Percentiles rank a stretch among this genome's conserved stretches.
Evolutionary conservation across 1,140 invertebrate genomes (phyloP).

Genomic region (Andricus grossulariae): DNA sequence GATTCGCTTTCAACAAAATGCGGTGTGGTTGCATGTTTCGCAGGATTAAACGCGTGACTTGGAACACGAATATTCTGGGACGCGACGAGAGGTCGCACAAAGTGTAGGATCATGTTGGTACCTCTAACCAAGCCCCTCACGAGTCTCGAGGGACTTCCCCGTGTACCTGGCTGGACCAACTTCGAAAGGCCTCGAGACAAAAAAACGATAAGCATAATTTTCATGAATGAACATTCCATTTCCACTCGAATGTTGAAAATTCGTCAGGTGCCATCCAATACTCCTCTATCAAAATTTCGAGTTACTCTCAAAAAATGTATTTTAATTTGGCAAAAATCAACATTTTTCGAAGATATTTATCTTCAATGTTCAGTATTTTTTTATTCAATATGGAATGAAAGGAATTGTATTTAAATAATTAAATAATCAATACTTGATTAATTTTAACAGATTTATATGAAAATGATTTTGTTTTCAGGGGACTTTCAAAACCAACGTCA

Average conservation of each 20-base stretch:
- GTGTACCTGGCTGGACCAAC: slow-evolving; percentile 61
- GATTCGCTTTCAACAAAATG: slow-evolving; percentile 47
- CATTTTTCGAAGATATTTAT: too few relatives aligned
- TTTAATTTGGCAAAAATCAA: too few relatives aligned
- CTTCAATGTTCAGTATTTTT: too few relatives aligned
- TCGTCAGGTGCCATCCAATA: neutral
- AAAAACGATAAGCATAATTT: slow-evolving; percentile 15
- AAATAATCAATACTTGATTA: too few relatives aligned
- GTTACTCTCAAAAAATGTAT: too few relatives aligned
- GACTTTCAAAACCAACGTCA: too few relatives aligned
- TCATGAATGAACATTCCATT: neutral
- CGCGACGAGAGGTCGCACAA: slow-evolving; percentile 61
- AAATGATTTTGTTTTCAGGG: too few relatives aligned
- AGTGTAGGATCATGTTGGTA: slow-evolving; percentile 68
- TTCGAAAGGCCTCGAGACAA: neutral
- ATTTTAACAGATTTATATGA: too few relatives aligned
- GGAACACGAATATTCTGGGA: slow-evolving; percentile 69
- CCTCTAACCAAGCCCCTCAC: slow-evolving; percentile 46
- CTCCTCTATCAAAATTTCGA: too few relatives aligned
- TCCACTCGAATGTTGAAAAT: neutral
- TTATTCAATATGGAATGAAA: too few relatives aligned
- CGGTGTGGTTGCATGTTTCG: slow-evolving; percentile 57
- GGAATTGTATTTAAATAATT: too few relatives aligned
- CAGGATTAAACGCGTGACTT: slow-evolving; percentile 68
- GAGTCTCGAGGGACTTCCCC: slow-evolving; percentile 60